Evolutionary conservation across 92 coral and sea anemone genomes (phyloP), one percentile per base, ranked within the genome.

Genomic region (Porites lobata): DNA sequence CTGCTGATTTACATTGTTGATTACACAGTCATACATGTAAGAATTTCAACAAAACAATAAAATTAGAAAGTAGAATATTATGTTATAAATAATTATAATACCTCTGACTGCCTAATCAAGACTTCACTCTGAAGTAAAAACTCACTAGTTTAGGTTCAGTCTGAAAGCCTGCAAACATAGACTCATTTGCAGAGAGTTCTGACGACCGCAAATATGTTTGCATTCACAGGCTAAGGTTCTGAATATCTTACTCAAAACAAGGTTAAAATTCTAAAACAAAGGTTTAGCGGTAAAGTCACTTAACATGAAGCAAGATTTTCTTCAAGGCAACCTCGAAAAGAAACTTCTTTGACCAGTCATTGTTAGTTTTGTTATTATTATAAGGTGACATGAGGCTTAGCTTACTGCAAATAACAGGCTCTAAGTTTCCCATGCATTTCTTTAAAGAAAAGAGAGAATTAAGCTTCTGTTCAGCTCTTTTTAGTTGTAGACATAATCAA

Each of bases 401-500:
- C 59, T 38, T 47, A 9, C 17, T 79, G 43, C 6, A 7, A 76
- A 6, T 14, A 76, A 57, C 80, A 58, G 26, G 3, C 18, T 76
- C 80, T 59, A 14, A 76, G 59, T 76, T 76, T 67, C 32, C 80
- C 7, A 15, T 7, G n/a, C 13, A 26, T 54, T 58, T 76, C 50
- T 43, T 56, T 57, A 17, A 29, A 57, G 21, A 18, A 29, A 21
- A 76, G 59, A 0, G 53, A 76, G 80, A 76, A 76, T 58, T 76
- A 14, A 76, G 50, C 26, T 1, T 76, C 3, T 24, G 8, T 24
- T 76, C 80, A 11, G 68, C 47, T 38, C 47, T 29, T 1, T 8
- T 58, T 76, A 29, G 68, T 29, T 24, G 24, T 19, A 76, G 80
- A 76, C 80, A 76, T 22, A 24, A 76, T 76, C 11, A 76, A 51